A percentile compares a stretch with the other conserved stretches of the same genome.
Conservation (phyloP, 1,140 invertebrate genomes). For the Pogonomyrmex barbatus region DNA sequence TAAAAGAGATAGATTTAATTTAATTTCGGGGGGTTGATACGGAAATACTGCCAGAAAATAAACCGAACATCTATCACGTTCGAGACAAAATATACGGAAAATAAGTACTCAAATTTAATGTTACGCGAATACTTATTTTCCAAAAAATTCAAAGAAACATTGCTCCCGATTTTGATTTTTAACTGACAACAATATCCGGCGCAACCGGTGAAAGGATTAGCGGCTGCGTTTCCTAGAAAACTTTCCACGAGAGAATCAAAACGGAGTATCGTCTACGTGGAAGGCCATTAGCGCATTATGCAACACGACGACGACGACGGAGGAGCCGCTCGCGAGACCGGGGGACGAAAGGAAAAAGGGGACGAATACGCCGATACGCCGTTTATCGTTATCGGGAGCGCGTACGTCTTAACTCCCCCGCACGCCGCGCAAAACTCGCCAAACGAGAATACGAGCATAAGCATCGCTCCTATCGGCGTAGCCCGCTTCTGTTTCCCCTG, state of each 20-base stretch:
- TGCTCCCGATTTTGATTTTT: slow-evolving; percentile 41
- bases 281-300: slow-evolving; percentile 66
- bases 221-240: slow-evolving; percentile 47
- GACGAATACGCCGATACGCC: slow-evolving; percentile 74
- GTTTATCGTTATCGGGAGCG: slow-evolving; percentile 82
- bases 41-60: not conserved
- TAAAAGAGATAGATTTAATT: no score
- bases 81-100: not conserved
- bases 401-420: slow-evolving; percentile 74
- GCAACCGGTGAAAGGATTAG: slow-evolving; percentile 54
- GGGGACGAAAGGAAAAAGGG: slow-evolving; percentile 67
- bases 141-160: not conserved
- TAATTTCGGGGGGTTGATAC: no score
- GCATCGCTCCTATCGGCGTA: slow-evolving; percentile 66
- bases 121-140: not conserved
- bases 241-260: slow-evolving; percentile 62
- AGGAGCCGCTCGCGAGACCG: slow-evolving; percentile 46
- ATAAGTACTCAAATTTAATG: not conserved
- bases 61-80: not conserved
- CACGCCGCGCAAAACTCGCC: slow-evolving; percentile 72
- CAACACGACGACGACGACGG: slow-evolving; percentile 60
- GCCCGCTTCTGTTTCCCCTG: slow-evolving; percentile 71
- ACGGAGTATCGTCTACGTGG: slow-evolving; percentile 56
- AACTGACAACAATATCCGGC: slow-evolving; percentile 44
- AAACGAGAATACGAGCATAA: slow-evolving; percentile 79